These are phyloP conservation scores for Emesis furor DNA, from an alignment of 2,888 invertebrate species.

Conservation along the genomic window DNA sequence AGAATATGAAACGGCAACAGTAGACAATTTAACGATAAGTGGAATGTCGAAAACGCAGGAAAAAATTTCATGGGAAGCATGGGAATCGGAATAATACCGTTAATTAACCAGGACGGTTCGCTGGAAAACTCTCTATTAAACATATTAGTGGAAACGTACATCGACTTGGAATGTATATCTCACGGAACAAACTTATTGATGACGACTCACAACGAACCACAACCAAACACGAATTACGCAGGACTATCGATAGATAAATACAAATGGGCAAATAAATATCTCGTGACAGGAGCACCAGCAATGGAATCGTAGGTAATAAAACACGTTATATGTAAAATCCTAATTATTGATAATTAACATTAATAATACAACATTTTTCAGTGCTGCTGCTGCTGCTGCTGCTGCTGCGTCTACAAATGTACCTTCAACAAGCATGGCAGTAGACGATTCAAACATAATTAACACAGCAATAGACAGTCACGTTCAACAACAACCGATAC, in stretches of 20 bases:
- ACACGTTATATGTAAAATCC: conserved; percentile 1
- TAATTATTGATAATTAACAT: not conserved
- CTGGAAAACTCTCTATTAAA: conserved; percentile 11
- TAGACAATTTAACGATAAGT: conserved; percentile 18
- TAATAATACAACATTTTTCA: conserved; percentile 2
- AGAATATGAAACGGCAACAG: not conserved
- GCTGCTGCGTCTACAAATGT: not conserved
- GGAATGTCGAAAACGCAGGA: not conserved
- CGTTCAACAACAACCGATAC: not conserved
- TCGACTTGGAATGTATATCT: conserved; percentile 7
- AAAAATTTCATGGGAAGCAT: conserved; percentile 3
- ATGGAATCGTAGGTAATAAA: not conserved
- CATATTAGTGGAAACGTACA: conserved; percentile 6
- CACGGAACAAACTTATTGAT: conserved; percentile 6
- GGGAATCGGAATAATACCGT: not conserved
- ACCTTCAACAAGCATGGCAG: conserved; percentile 6
- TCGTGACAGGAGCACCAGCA: not conserved
- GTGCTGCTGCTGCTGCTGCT: conserved; percentile 8
- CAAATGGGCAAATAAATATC: conserved; percentile 9
- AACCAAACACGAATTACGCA: conserved; percentile 2
- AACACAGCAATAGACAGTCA: conserved; percentile 8
- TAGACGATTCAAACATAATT: not conserved
- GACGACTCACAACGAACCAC: not conserved
- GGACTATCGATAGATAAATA: not conserved
- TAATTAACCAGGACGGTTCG: conserved; percentile 2